Evolutionary conservation across 1,140 invertebrate genomes (phyloP), one percentile per base, ranked within the genome.

Genomic region (Oreohelix idahoensis): DNA sequence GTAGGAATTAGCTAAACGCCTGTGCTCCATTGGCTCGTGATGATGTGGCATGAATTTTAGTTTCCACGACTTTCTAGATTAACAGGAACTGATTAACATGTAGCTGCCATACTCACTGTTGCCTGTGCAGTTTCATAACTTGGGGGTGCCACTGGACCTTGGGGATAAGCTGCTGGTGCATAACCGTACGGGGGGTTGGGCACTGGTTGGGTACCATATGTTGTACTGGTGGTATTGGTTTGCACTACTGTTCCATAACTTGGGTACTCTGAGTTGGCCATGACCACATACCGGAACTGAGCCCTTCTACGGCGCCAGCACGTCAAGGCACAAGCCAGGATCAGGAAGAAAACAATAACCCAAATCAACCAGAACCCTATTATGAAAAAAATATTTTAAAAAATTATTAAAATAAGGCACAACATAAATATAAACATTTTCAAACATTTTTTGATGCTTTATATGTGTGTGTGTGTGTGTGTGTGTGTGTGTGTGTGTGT

Each of bases 301-400:
- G 15, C 73, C 73, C 78, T 35, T 35, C 77, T 29, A n/a, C 73
- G 29, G 39, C 76, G 29, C 86, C 79, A 63, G 83, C 79, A 51
- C 66, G 74, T 29, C 85, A 75, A 26, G 79, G 36, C 71, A 79
- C 85, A 86, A 73, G 71, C 78, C 0, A 84, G 75, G 66, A 85
- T 83, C 11, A 84, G 53, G 35, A 86, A 70, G 49, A 87, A 86
- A 1, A 84, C 70, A 15, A 86, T 39, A 35, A 86, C 45, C 86
- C 86, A 87, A 11, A 87, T 86, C 15, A 84, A 58, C 86, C 86
- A 87, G 76, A 87, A 87, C 87, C 85, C 86, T 87, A 35, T 32
- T 58, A n/a, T n/a, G n/a, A n/a, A n/a, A n/a, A n/a, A n/a, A n/a
- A n/a, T n/a, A n/a, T n/a, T n/a, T n/a, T n/a, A n/a, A n/a, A n/a